Evolutionary conservation across 1,140 invertebrate genomes (phyloP).

Genomic region (Penaeus indicus): DNA sequence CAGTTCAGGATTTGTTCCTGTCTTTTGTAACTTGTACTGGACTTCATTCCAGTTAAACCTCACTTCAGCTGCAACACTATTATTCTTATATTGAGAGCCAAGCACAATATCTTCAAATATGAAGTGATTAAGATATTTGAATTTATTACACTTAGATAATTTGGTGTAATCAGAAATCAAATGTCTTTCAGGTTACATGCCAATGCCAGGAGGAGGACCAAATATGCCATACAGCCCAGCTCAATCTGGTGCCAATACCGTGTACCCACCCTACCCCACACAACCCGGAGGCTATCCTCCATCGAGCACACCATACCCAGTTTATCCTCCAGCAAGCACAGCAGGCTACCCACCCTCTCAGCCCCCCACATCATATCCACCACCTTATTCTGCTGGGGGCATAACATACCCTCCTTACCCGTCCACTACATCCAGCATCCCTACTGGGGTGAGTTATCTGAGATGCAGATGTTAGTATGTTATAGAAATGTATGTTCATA

Average conservation of each 20-base stretch:
- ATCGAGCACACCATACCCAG: slow-evolving; percentile 70
- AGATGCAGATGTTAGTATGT: neutral
- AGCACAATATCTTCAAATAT: too few species aligned
- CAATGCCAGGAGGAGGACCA: slow-evolving; percentile 73
- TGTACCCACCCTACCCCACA: slow-evolving; percentile 53
- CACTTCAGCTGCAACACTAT: too few species aligned
- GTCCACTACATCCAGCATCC: slow-evolving; percentile 50
- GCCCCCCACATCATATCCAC: slow-evolving; percentile 49
- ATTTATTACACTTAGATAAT: slow-evolving; percentile 67
- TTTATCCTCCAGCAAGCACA: slow-evolving; percentile 68
- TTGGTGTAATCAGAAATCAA: slow-evolving; percentile 90
- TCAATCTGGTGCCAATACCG: slow-evolving; percentile 70
- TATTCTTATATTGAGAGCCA: too few species aligned
- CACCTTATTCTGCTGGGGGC: slow-evolving; percentile 56
- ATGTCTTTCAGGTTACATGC: slow-evolving; percentile 97
- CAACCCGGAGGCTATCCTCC: slow-evolving; percentile 69
- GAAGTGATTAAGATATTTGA: too few species aligned
- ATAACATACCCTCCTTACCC: slow-evolving; percentile 50
- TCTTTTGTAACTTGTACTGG: too few species aligned
- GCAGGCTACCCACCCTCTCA: slow-evolving; percentile 57
- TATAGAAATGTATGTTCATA: neutral
- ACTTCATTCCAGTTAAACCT: too few species aligned
- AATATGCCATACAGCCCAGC: slow-evolving; percentile 58
- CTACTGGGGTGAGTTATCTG: slow-evolving; percentile 51
- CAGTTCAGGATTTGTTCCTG: too few species aligned